Evolutionary conservation across 2,888 invertebrate species (phyloP), one percentile per base, ranked within the genome.

Genomic region (Cerastis rubricosa): DNA sequence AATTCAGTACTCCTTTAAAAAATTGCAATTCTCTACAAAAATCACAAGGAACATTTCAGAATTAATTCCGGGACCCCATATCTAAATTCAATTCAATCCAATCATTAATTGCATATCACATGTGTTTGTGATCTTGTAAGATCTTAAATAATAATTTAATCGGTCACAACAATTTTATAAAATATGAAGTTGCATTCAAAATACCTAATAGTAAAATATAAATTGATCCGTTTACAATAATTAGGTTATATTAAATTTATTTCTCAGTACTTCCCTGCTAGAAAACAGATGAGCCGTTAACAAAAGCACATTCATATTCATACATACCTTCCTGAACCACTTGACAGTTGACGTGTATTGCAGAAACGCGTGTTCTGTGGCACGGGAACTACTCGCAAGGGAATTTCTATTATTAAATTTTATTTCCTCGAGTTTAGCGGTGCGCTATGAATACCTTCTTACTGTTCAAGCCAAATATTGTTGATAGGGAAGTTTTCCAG

Each of bases 351-450:
- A 84, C 81, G 81, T 71, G 67, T 76, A 83, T 71, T 76, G 70
- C 61, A 80, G 80, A 71, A 80, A 73, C 74, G 71, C 79, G 80
- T 71, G 70, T 68, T n/a, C 14, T 29, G 45, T 45, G 57, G 8
- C 40, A 51, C 1, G 72, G 74, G 73, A 61, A 29, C 70, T 74
- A 74, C 49, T 76, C 80, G 47, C 76, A 45, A 47, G 74, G 78
- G 90, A 90, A 87, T 88, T 83, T 79, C 45, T 81, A 83, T 86
- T 88, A 87, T 87, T 90, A 85, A 84, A 87, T 83, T 75, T 86
- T 83, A 85, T 77, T 78, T 76, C 74, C 25, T 67, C 25, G 25
- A 7, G 40, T 71, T 67, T 57, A 45, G 57, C 61, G 8, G 57
- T 76, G 74, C 51, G 73, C 54, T 74, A 64, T 75, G 73, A 83